These are phyloP conservation scores for Xestia rhomboidea DNA, from an alignment of 2,888 invertebrate genomes.

Conservation along the genomic window DNA sequence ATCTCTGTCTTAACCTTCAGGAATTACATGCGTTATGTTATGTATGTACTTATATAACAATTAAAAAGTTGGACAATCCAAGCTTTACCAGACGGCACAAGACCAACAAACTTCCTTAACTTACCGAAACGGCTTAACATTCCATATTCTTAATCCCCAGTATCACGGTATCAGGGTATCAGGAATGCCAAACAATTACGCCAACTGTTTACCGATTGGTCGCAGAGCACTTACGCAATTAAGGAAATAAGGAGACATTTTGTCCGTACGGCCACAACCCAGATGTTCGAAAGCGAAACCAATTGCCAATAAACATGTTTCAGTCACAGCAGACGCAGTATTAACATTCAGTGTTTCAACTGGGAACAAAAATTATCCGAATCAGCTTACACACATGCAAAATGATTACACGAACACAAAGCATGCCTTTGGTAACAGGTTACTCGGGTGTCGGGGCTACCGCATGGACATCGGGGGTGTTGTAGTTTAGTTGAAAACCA, in stretches of 20 bases:
- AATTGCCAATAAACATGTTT: conserved; percentile 61
- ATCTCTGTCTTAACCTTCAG: too few relatives aligned
- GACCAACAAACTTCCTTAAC: conserved; percentile 14
- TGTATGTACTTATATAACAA: neutral
- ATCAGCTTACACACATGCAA: neutral
- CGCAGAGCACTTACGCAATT: conserved; percentile 58
- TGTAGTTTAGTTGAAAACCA: neutral
- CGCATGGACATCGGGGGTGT: neutral
- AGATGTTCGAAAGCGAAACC: conserved; percentile 63
- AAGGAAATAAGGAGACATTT: conserved; percentile 60
- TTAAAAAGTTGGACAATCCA: neutral
- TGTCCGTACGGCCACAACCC: conserved; percentile 17
- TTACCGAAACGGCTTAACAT: conserved; percentile 17
- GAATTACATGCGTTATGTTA: too few relatives aligned
- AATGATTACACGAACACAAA: neutral
- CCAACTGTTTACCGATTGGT: conserved; percentile 53
- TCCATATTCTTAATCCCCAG: conserved; percentile 19
- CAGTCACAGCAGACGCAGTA: neutral
- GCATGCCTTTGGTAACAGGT: neutral
- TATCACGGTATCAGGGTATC: too few relatives aligned
- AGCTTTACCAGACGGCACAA: neutral
- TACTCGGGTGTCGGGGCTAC: too few relatives aligned
- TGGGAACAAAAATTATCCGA: neutral
- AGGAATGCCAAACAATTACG: conserved; percentile 54
- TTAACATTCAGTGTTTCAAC: neutral